A percentile compares a stretch with the other conserved stretches of the same genome.
phyloP scores from a whole-genome alignment of 2,888 invertebrate genomes.

The Andrena marginata region DNA sequence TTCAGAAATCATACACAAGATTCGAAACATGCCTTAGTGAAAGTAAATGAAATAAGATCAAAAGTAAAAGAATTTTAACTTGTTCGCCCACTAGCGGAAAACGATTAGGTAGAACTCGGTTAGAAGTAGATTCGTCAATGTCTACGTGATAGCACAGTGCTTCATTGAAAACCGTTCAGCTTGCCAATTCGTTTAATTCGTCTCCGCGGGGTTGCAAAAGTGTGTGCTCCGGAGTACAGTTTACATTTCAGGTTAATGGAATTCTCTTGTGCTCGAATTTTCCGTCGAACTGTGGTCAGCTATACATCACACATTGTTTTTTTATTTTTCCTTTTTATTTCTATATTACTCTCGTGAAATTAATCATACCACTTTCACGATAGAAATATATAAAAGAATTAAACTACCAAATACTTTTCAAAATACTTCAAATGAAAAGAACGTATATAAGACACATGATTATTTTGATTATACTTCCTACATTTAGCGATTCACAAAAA shows the following conservation, averaged over 20 bases:
- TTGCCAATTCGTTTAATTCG: not conserved
- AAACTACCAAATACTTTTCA: too few species aligned
- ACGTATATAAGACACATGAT: too few species aligned
- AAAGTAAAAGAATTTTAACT: not conserved
- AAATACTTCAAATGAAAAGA: too few species aligned
- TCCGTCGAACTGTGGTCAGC: not conserved
- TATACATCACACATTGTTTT: not conserved
- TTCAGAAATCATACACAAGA: not conserved
- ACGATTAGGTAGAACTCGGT: not conserved
- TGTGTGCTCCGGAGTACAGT: not conserved
- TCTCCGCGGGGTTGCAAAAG: not conserved
- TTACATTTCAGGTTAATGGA: conserved; percentile 65
- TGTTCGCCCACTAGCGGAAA: not conserved
- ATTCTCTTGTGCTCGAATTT: conserved; percentile 64
- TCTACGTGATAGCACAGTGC: not conserved
- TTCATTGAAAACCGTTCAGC: conserved; percentile 3
- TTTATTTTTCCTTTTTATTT: not conserved
- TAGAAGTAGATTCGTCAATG: not conserved
- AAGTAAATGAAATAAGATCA: not conserved
- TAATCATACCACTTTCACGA: not conserved
- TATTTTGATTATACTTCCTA: too few species aligned
- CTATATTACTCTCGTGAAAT: not conserved
- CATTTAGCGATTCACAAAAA: too few species aligned
- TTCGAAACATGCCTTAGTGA: not conserved
- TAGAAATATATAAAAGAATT: not conserved